Conservation (phyloP, 2,797 vertebrate species). For the Dallia pectoralis region DNA sequence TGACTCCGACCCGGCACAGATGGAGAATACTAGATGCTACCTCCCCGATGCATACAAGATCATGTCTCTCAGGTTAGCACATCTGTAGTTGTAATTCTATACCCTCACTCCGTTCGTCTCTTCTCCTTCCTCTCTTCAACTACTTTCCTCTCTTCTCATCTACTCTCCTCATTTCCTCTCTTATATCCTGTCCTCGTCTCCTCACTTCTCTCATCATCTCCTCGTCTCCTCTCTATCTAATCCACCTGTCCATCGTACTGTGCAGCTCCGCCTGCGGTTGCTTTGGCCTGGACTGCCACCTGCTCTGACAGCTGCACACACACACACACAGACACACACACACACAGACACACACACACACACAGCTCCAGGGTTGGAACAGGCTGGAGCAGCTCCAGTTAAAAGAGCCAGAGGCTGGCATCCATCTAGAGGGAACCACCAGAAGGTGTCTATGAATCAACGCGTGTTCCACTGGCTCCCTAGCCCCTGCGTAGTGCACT, state of each 20-base stretch:
- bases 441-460: slow-evolving; percentile 53
- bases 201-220: neutral
- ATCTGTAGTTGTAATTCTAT: neutral
- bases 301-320: slow-evolving; percentile 53
- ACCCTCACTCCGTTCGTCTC: slow-evolving; percentile 31
- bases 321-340: slow-evolving; percentile 15
- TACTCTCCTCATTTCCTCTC: slow-evolving; percentile 45
- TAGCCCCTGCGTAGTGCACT: neutral
- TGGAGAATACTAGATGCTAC: slow-evolving; percentile 99
- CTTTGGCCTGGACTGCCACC: slow-evolving; percentile 54
- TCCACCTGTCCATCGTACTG: slow-evolving; percentile 54
- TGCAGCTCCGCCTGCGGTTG: slow-evolving; percentile 50
- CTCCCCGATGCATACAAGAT: slow-evolving; percentile 99
- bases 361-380: slow-evolving; percentile 69
- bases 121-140: slow-evolving; percentile 40
- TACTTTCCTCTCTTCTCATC: slow-evolving; percentile 38
- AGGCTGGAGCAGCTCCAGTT: slow-evolving; percentile 78
- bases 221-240: neutral
- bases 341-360: slow-evolving; percentile 19
- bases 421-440: slow-evolving; percentile 70
- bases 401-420: slow-evolving; percentile 76
- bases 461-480: neutral
- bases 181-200: slow-evolving; percentile 7
- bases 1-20: slow-evolving; percentile 97
- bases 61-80: slow-evolving; percentile 90